Base-by-base conservation (phyloP, 2,888 invertebrate genomes). In the Hyppa rectilinea region DNA sequence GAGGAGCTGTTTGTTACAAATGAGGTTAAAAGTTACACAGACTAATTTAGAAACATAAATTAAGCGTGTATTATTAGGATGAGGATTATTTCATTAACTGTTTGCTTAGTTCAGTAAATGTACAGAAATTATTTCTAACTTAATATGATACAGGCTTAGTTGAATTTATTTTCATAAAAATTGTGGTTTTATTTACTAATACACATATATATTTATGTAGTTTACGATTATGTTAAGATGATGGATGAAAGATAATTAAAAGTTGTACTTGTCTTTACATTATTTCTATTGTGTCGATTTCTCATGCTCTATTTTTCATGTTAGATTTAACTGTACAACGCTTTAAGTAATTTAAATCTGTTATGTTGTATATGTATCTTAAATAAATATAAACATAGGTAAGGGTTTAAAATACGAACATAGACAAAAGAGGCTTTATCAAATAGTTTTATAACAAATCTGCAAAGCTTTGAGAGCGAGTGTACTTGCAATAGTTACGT, bases 401-500 rank as follows among this genome's bases (percentile, higher is more conserved):
- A 26, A 31, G 23, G 23, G 10, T 26, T 50, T 43, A 64, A 63
- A 63, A n/a, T 9, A 14, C 1, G 23, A 63, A 43, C 12, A n/a
- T 26, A 56, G 43, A 29, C 2, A 20, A 7, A 29, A n/a, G 0
- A 67, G 38, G 26, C 17, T 38, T 45, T 47, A 29, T 29, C 14
- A 65, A 72, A 9, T 65, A 5, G 26, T 34, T 58, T 59, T 38
- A 17, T 29, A 20, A 36, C 12, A 60, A 61, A 70, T 55, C 23
- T 63, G 55, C 14, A 45, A 60, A 59, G 58, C 20, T 73, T 40
- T 69, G 65, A 50, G 10, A 59, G 62, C 43, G 60, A 73, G 23
- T 71, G 62, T 77, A 76, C 53, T 61, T 17, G 36, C 59, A 64
- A 67, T 71, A 61, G 75, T 63, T 69, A 67, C 49, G 72, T 72